Evolutionary conservation across 2,113 vertebrate species (phyloP).

Genomic region (Sus scrofa): T2T-Sscrofa CM000814.6:85076001-85076500

Average conservation of each 20-base stretch:
- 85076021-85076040: neutral
- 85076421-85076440: neutral
- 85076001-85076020: neutral
- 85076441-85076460: neutral
- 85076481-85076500: neutral
- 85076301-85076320: neutral
- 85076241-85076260: slow-evolving; percentile 31
- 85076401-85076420: neutral
- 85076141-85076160: slow-evolving; percentile 34
- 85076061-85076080: slow-evolving; percentile 22
- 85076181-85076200: neutral
- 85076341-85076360: neutral
- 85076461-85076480: neutral
- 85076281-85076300: neutral
- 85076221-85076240: neutral
- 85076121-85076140: neutral
- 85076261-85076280: neutral
- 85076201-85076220: neutral
- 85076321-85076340: neutral
- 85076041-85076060: slow-evolving; percentile 25
- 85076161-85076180: slow-evolving; percentile 47
- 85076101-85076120: neutral
- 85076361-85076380: neutral
- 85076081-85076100: neutral
- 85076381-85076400: neutral